Base-by-base conservation (phyloP, 2,888 invertebrate species). In the Macroteleia sp. region DNA sequence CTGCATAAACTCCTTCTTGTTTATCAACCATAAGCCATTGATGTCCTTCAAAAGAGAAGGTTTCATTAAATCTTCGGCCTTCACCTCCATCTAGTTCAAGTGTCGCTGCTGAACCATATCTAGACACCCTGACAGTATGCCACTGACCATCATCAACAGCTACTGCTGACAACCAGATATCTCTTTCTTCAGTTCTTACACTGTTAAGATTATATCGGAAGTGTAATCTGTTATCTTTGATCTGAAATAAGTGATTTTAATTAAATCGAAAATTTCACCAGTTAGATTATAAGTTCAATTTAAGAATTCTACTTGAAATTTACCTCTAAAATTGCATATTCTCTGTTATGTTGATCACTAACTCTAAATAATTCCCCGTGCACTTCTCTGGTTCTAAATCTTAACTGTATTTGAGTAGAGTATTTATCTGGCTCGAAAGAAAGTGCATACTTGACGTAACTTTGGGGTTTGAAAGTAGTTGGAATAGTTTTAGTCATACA, bases 401-500 rank as follows among this genome's bases (percentile, higher is more conserved):
- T 93, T 59, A 99, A 92, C 91, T 99, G 98, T 79, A 99, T 94
- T 92, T 98, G 97, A 0, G 97, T 98, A 57, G 96, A 96, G 88
- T 97, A 98, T 83, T 96, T 94, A 87, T 98, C 97, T 0, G 98
- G 98, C 89, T 98, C 97, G 89, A 98, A 98, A 84, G 97, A 97
- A 28, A 99, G 92, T 1, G 98, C 97, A 90, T 98, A 99, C 90
- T 98, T 98, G n/a, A 99, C 97, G 91, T 98, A 99, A 82, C 98
- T 98, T 91, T 97, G 97, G 0, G 96, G 95, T 88, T 97, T 96
- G 91, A 99, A 98, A 76, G 98, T 98, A 0, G 97, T 97, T 0
- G 97, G 97, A 46, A 96, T 96, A 0, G 97, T 98, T 54, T 96
- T 95, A 42, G 96, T 94, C 85, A 96, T 95, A 88, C 97, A 97